Evolutionary conservation across 1,140 invertebrate species (phyloP).

Genomic region (Aphaenogaster ashmeadi): DNA sequence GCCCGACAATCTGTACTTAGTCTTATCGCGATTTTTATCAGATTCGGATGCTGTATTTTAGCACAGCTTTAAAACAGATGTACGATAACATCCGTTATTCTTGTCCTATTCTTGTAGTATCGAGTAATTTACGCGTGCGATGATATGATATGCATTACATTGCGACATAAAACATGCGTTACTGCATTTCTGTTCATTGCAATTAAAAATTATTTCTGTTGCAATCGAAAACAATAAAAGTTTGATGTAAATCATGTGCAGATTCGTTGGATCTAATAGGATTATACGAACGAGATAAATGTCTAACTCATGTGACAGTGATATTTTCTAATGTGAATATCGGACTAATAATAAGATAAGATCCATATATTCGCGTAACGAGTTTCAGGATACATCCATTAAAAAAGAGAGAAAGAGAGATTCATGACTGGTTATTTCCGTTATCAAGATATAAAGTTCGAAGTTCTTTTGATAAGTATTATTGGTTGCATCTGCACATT

Average conservation of each 20-base stretch:
- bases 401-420: not conserved
- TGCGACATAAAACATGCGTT: not conserved
- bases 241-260: not conserved
- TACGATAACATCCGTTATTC: no score
- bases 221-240: not conserved
- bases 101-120: not conserved
- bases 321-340: slow-evolving; percentile 7
- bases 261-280: not conserved
- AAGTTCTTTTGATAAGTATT: not conserved
- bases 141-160: not conserved
- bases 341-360: not conserved
- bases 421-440: not conserved
- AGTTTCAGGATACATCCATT: not conserved
- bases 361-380: not conserved
- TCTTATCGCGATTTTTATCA: slow-evolving; percentile 63
- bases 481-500: not conserved
- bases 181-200: not conserved
- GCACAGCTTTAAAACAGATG: not conserved
- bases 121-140: not conserved
- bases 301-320: not conserved
- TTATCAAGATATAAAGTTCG: slow-evolving; percentile 11
- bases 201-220: not conserved
- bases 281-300: not conserved
- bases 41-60: not conserved
- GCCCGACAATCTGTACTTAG: not conserved